Evolutionary conservation across 2,888 invertebrate genomes (phyloP), one percentile per base, ranked within the genome.

Genomic region (Napeogenes sylphis): DNA sequence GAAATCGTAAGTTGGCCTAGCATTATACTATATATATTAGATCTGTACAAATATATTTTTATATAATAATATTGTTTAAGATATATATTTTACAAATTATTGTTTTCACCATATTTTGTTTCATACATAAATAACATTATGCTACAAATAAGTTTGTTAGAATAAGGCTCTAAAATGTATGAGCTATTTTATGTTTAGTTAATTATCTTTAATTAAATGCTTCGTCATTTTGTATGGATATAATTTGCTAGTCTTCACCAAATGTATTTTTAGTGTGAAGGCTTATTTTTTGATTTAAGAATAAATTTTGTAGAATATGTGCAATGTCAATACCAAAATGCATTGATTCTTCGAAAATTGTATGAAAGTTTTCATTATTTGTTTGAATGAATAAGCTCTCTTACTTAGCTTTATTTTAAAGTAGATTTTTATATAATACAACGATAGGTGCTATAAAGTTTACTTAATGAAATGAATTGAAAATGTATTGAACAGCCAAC

Each of bases 361-460:
- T 62, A 61, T 61, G 47, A 65, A 53, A 66, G 65, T 45, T 59
- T 64, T 64, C 55, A 46, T 57, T 63, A 56, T 67, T 58, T 56
- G 51, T 63, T 54, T 21, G 13, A 0, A n/a, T 47, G 4, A 38
- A 21, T 53, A 54, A 61, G 64, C 66, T 66, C 64, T 64, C 66
- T 66, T 35, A 10, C 51, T 35, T 59, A 64, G 64, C 58, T 55
- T 66, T 64, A 57, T 63, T 55, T 10, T 45, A 46, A 58, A 66
- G 33, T 58, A 46, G 57, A 45, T 46, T 55, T 58, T 21, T 21
- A 21, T 68, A 56, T 58, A 62, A 67, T 62, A 66, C 77, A 80
- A 74, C 74, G 61, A 80, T 84, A 86, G 88, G 87, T 88, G 87
- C 88, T 87, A 85, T 75, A 81, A 78, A 73, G 82, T 82, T 85